Evolutionary conservation across 2,113 vertebrate genomes (phyloP), one percentile per base, ranked within the genome.

Genomic region (Cynocephalus volans): DNA sequence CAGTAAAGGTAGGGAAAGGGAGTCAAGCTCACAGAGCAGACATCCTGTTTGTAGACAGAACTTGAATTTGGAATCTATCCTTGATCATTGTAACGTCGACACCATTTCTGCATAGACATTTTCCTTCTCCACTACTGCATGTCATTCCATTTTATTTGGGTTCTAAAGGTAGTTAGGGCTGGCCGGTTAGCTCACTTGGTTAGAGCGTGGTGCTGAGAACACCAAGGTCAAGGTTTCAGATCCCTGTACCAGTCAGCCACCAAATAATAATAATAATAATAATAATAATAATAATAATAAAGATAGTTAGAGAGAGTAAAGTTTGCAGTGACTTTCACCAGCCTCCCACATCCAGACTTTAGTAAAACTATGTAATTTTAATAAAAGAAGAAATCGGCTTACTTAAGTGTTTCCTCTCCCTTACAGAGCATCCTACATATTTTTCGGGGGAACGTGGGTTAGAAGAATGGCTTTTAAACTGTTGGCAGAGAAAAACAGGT

Each of bases 381-480:
- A 91, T 26, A 58, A 54, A 65, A 83, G n/a, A 81, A 72, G 33
- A 88, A 45, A 15, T 56, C 21, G 41, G 31, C 73, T 96, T 48
- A 21, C 48, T 75, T 28, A 4, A 72, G 33, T 73, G 90, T 90
- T 81, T 87, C 58, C 75, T 94, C 10, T 45, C 31, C 73, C 81
- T 58, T 87, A 19, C 17, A 67, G 41, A n/a, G 73, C 1, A 0
- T 52, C 50, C 36, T 58, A n/a, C 54, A 36, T 87, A 60, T 81
- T 67, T 96, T 96, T 75, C 81, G 52, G 58, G 31, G 50, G 14
- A 58, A 52, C 21, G 28, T 21, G 31, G 6, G 15, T 73, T 50
- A 52, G 19, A 58, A 81, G 7, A 87, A 15, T 94, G 33, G 41
- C 28, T 73, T 93, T 93, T 72, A 65, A 93, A 48, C n/a, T 79